Conservation (phyloP, 2,888 invertebrate species). For the Acheta domesticus region DNA sequence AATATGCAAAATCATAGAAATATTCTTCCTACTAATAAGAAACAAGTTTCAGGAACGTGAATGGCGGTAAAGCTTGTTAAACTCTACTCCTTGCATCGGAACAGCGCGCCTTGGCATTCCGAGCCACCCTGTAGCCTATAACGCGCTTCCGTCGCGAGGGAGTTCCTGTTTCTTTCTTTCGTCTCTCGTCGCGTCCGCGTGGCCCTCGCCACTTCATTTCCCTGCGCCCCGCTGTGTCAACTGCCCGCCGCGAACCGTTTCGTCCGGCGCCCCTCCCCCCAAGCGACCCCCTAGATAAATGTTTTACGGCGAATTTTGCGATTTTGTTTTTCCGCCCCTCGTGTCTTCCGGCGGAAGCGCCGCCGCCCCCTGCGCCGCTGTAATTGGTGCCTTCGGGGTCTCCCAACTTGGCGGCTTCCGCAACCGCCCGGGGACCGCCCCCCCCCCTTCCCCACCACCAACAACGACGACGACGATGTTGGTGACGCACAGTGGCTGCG, state of each 20-base stretch:
- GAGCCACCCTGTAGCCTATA: too few relatives aligned
- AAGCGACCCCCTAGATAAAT: slow-evolving; percentile 5
- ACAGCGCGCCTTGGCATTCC: too few relatives aligned
- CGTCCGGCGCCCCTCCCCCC: neutral
- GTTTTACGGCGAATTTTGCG: slow-evolving; percentile 6
- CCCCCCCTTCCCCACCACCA: too few relatives aligned
- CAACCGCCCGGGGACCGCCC: too few relatives aligned
- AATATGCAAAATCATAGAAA: too few relatives aligned
- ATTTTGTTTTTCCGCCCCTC: slow-evolving; percentile 18
- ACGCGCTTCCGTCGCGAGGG: too few relatives aligned
- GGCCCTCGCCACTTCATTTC: neutral
- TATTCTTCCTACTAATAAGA: too few relatives aligned
- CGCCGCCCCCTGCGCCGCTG: neutral
- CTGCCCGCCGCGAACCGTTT: neutral
- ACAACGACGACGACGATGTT: too few relatives aligned
- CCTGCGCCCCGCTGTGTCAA: neutral
- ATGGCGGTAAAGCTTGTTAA: too few relatives aligned
- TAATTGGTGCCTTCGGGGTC: neutral
- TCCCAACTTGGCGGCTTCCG: neutral
- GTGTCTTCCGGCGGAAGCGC: neutral
- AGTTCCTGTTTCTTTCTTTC: neutral
- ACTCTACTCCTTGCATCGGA: too few relatives aligned
- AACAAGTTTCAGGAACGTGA: too few relatives aligned
- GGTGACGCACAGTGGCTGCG: too few relatives aligned
- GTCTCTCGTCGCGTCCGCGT: neutral